Conservation (phyloP, 2,113 vertebrate genomes). For the Forbesichthys papilliferus region DNA sequence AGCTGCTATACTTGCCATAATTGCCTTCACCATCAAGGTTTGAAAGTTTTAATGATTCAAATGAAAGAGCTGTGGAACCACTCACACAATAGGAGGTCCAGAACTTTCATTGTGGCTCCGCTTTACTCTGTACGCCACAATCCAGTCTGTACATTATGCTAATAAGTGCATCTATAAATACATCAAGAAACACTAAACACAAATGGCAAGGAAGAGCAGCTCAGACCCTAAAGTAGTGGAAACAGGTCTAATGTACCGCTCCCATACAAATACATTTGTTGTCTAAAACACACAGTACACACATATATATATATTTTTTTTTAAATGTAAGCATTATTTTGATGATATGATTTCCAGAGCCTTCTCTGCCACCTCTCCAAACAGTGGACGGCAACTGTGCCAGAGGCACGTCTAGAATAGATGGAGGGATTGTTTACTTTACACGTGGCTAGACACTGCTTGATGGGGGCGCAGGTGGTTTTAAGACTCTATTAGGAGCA, state of each 20-base stretch:
- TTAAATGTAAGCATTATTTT: too few species aligned
- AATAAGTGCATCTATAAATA: constrained; percentile 9
- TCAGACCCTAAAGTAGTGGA: constrained; percentile 19
- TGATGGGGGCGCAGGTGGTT: constrained; percentile 52
- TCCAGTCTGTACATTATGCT: not conserved
- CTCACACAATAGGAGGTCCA: not conserved
- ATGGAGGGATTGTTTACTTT: constrained; percentile 36
- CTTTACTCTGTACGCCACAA: not conserved
- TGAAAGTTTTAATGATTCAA: not conserved
- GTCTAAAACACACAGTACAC: too few species aligned
- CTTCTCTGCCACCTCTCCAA: not conserved
- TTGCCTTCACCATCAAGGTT: constrained; percentile 5
- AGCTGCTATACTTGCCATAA: not conserved
- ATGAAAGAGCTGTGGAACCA: not conserved
- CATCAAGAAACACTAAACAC: constrained; percentile 7
- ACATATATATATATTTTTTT: too few species aligned
- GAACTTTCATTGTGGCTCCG: not conserved
- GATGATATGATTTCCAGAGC: too few species aligned
- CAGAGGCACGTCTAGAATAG: not conserved
- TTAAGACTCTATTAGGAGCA: constrained; percentile 55
- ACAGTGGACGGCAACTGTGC: not conserved
- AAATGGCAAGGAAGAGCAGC: constrained; percentile 8
- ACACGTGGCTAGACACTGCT: constrained; percentile 23
- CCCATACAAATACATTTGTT: not conserved
- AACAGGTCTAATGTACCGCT: constrained; percentile 1